Base-by-base conservation (phyloP, 1,140 invertebrate genomes). In the Microplitis demolitor region DNA sequence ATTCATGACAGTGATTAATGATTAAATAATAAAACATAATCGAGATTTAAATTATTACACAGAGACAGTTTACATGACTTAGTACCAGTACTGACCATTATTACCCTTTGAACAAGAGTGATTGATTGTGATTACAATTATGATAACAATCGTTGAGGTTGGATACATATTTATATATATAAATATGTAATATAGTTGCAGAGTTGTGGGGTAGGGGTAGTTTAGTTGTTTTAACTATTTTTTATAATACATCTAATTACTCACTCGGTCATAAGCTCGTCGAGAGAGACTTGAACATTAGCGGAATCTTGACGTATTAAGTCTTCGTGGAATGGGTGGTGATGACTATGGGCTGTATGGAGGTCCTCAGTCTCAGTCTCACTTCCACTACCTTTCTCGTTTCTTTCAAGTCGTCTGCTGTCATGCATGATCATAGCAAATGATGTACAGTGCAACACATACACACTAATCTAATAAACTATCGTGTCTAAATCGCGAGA, bases 191-290 rank as follows among this genome's bases (percentile, higher is more conserved):
- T 9, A 45, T 45, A 45, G 39, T 24, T 24, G 24, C 24, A 24
- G 14, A 45, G 33, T 53, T 67, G 6, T 39, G 58, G 24, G 67
- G 70, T 56, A 68, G 74, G 53, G 4, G 16, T 31, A 35, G 13
- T 53, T 13, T 60, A 60, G 9, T 33, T 60, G 9, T 34, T 24
- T 31, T 6, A 60, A 31, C 58, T 11, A 69, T 31, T 72, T 16
- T 56, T 13, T 34, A 53, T 8, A 51, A 67, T 73, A 62, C 35
- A 63, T 75, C 75, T 82, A 75, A 60, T 90, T 45, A 91, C 90
- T 90, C 84, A 91, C 90, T 90, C 87, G 37, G 84, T 84, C 66
- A 88, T 81, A 64, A 88, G 82, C 74, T 87, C 85, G 74, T 88
- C 86, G 71, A 87, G 81, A 66, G 83, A 84, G 67, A 80, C 82